Evolutionary conservation across 2,113 vertebrate genomes (phyloP).

Genomic region (Onychostruthus taczanowskii): DNA sequence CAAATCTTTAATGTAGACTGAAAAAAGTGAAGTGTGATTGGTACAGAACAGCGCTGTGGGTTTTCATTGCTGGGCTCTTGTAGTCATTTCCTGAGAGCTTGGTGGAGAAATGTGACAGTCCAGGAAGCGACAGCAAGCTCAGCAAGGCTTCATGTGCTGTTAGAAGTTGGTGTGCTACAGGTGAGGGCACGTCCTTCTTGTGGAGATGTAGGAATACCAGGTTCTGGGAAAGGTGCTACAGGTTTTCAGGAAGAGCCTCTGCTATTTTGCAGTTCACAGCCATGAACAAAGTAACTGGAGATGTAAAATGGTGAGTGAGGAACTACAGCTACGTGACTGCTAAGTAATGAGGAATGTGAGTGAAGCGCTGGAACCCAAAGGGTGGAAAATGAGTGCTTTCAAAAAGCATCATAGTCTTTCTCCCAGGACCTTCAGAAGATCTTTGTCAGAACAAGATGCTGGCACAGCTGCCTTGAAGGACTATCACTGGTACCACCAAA

Average conservation of each 20-base stretch:
- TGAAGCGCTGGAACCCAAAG: neutral
- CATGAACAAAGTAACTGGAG: constrained; percentile 1
- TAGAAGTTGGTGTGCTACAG: neutral
- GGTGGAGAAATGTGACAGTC: constrained; percentile 37
- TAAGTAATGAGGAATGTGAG: neutral
- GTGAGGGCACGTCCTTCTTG: constrained; percentile 7
- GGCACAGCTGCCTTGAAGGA: constrained; percentile 44
- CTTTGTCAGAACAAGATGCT: constrained; percentile 69
- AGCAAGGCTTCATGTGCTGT: neutral
- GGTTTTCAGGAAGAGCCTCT: constrained; percentile 55
- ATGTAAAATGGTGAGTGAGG: constrained; percentile 43
- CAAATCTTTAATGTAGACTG: constrained; percentile 28
- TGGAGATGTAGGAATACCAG: constrained; percentile 27
- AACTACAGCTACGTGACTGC: neutral
- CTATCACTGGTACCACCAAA: constrained; percentile 61
- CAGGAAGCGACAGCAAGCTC: constrained; percentile 52
- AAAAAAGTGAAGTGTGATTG: constrained; percentile 54
- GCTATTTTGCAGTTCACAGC: constrained; percentile 24
- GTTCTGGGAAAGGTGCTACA: neutral
- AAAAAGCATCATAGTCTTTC: constrained; percentile 56
- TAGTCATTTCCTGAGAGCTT: constrained; percentile 74
- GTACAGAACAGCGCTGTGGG: constrained; percentile 33
- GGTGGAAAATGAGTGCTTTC: constrained; percentile 70
- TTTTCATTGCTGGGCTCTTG: constrained; percentile 63
- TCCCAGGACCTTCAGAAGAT: constrained; percentile 66